Percentiles rank a stretch among this genome's conserved stretches.
Evolutionary conservation across 2,113 vertebrate genomes (phyloP).

Genomic region (Camelus dromedarius): DNA sequence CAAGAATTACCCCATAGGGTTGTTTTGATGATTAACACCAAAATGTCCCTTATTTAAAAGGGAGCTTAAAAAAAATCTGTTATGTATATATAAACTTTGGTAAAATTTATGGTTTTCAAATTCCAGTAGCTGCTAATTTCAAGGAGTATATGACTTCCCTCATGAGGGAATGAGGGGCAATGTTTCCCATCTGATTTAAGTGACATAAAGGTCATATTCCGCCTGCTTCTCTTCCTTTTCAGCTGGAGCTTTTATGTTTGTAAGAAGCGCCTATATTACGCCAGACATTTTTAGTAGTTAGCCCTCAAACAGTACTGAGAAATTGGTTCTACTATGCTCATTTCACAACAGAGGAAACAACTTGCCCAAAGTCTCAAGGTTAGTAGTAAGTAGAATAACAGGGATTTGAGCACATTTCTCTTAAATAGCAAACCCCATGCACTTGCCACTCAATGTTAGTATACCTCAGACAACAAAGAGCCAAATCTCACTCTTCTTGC

Average conservation of each 20-base stretch:
- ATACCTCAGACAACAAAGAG: neutral
- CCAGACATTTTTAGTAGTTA: conserved; percentile 14
- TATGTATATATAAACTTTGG: neutral
- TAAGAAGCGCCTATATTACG: neutral
- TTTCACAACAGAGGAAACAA: neutral
- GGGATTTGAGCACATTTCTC: neutral
- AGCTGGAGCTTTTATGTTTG: neutral
- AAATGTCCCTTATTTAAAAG: neutral
- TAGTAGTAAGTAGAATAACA: neutral
- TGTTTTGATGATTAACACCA: neutral
- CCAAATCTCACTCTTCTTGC: neutral
- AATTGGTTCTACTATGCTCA: neutral
- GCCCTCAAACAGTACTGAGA: neutral
- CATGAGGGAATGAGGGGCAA: neutral
- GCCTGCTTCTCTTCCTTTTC: neutral
- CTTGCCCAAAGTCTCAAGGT: neutral
- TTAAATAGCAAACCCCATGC: neutral
- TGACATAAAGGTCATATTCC: neutral
- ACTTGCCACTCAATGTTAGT: neutral
- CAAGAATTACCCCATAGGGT: neutral
- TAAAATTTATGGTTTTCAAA: conserved; percentile 6
- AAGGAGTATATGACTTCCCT: neutral
- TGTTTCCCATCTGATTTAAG: neutral
- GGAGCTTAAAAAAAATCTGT: neutral
- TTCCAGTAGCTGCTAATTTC: neutral